These are phyloP conservation scores for Perizoma affinitatum DNA, from an alignment of 2,888 invertebrate species.

Conservation along the genomic window DNA sequence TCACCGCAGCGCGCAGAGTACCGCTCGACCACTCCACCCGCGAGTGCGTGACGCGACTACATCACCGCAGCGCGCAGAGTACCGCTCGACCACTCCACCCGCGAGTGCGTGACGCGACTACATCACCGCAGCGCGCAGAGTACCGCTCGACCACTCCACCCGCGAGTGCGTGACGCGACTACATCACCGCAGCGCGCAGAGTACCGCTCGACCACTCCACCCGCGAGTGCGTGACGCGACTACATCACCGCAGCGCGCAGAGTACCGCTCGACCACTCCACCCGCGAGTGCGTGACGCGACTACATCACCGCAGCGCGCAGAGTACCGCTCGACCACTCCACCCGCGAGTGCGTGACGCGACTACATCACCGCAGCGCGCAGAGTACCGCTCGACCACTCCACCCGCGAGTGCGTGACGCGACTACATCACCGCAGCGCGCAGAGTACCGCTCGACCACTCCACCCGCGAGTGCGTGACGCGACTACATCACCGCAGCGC, in stretches of 20 bases:
- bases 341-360: constrained; percentile 24
- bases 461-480: constrained; percentile 25
- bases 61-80: not conserved
- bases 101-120: constrained; percentile 22
- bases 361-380: constrained; percentile 2
- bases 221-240: constrained; percentile 22
- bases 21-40: no score
- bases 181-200: constrained; percentile 1
- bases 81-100: no score
- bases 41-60: constrained; percentile 22
- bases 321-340: no score
- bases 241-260: constrained; percentile 1
- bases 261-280: no score
- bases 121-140: not conserved
- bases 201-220: no score
- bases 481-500: constrained; percentile 2
- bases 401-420: constrained; percentile 24
- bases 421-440: constrained; percentile 3
- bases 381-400: no score
- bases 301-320: constrained; percentile 2
- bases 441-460: no score
- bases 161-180: constrained; percentile 22
- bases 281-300: constrained; percentile 23
- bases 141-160: no score
- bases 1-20: no score